These are phyloP conservation scores for Cranoglanis bouderius DNA, from an alignment of 2,113 vertebrate species.

Conservation along the genomic window DNA sequence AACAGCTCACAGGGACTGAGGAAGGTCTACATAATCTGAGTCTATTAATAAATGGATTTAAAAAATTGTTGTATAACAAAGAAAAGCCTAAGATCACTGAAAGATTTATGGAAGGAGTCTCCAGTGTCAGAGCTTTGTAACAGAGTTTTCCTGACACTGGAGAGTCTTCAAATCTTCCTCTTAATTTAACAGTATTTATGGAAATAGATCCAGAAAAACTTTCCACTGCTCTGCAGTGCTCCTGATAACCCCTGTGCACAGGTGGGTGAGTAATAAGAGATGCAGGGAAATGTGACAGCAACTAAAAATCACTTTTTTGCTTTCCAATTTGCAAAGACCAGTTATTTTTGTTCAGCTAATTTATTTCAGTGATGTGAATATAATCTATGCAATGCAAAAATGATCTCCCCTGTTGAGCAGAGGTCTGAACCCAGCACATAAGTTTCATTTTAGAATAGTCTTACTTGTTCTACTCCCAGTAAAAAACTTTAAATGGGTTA, in stretches of 20 bases:
- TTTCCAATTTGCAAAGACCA: background rate
- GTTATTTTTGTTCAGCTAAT: slow-evolving; percentile 7
- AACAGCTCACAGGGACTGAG: background rate
- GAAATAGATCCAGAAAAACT: background rate
- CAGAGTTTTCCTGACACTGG: background rate
- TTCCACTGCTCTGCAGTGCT: background rate
- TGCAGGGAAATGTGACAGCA: background rate
- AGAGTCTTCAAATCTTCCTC: background rate
- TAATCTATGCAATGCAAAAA: background rate
- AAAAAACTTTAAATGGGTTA: background rate
- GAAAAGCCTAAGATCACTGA: background rate
- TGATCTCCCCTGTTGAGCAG: background rate
- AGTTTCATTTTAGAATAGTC: background rate
- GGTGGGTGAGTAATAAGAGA: slow-evolving; percentile 1
- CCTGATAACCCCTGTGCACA: background rate
- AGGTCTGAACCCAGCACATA: background rate
- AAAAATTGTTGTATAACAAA: background rate
- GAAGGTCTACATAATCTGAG: background rate
- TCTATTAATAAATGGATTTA: background rate
- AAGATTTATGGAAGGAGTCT: background rate
- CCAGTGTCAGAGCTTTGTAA: background rate
- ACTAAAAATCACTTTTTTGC: background rate
- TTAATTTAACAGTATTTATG: background rate
- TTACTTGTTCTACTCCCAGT: background rate
- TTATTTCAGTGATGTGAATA: background rate